Base-by-base conservation (phyloP, 2,888 invertebrate genomes). In the Drosophila fulvimacula region DNA sequence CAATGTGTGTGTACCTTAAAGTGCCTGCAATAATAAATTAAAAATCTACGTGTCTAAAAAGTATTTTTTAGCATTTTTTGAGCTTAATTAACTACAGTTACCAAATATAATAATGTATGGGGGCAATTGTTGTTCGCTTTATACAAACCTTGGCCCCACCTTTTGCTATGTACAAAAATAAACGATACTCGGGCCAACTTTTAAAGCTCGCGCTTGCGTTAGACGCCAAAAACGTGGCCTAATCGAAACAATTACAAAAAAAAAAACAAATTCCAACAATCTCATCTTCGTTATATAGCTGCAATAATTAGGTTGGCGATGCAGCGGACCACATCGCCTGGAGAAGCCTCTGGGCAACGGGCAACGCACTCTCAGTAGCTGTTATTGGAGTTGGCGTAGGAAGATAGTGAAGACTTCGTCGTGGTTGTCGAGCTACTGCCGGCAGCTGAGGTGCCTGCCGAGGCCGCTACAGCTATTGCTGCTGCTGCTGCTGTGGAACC, bases 11-110 rank as follows among this genome's bases (percentile, higher is more conserved):
- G 62, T 80, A 64, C 57, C 66, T 76, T 76, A 81, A 67, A 81
- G 88, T 82, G 82, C 80, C 34, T 74, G 77, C 67, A 69, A 56
- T 78, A 86, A 85, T 89, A 85, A 88, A 89, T 88, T 72, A 88
- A 77, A 76, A 73, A 79, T 72, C 72, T 84, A 81, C 69, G 53
- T 66, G 53, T 73, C 73, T 81, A 87, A 73, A 75, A 69, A 70
- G 61, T 69, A 60, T 79, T 66, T 79, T 79, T 79, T 82, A 63
- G 76, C 73, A 73, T 71, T 87, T 68, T 69, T 82, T 84, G 71
- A 84, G 86, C 88, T 88, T 88, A 82, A 48, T 73, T 68, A 59
- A 69, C 82, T 82, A 82, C 58, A 64, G 56, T 88, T 88, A 82
- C 79, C 62, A 82, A 88, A 82, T 82, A 82, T 76, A 76, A 65